A percentile compares a stretch with the other conserved stretches of the same genome.
Conservation (phyloP, 2,113 vertebrate genomes). For the Myiozetetes cayanensis region DNA sequence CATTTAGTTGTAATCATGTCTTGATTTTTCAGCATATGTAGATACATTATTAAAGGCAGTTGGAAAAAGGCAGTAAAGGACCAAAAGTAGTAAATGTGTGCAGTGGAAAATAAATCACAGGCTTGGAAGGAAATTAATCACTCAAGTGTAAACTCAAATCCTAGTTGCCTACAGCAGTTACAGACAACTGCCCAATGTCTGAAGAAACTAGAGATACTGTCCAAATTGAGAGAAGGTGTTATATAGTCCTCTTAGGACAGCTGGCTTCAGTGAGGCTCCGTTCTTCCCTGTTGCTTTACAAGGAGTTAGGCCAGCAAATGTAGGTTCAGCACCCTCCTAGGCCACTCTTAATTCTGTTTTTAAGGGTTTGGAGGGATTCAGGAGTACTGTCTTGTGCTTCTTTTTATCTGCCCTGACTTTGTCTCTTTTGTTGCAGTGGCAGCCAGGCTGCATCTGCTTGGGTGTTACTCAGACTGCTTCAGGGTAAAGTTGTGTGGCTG, state of each 20-base stretch:
- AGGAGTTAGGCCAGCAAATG: not conserved
- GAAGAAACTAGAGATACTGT: not conserved
- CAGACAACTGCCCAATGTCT: not conserved
- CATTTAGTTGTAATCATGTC: not conserved
- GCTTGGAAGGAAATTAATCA: not conserved
- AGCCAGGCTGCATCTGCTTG: not conserved
- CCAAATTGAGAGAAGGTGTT: not conserved
- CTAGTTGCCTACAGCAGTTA: not conserved
- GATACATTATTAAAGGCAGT: not conserved
- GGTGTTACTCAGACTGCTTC: not conserved
- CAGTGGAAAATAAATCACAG: not conserved
- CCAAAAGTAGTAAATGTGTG: not conserved
- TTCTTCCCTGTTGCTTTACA: not conserved
- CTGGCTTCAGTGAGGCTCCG: not conserved
- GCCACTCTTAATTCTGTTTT: not conserved
- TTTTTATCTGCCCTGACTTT: not conserved
- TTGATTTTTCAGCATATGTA: not conserved
- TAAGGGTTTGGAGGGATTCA: not conserved
- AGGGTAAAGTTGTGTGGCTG: not conserved
- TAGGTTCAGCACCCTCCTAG: not conserved
- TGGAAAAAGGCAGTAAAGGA: not conserved
- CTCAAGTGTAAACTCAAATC: not conserved
- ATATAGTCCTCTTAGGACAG: not conserved
- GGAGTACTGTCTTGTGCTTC: not conserved
- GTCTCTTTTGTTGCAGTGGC: not conserved